Conservation (phyloP, 2,797 vertebrate species). For the Adelosebastes latens region DNA sequence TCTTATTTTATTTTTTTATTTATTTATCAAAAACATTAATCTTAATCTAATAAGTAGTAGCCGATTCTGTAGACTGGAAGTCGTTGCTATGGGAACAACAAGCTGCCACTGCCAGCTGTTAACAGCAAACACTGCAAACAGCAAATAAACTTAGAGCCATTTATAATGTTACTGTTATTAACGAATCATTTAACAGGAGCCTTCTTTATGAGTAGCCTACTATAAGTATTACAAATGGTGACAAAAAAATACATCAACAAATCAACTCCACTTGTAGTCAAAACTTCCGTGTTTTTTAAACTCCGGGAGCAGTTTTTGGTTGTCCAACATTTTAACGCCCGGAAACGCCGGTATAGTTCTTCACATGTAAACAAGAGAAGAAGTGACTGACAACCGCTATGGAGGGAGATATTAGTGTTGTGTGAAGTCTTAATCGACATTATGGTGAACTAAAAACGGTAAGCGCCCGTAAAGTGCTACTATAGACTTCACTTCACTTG, state of each 20-base stretch:
- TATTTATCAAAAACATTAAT: no score
- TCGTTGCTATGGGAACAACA: neutral
- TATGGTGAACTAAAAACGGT: neutral
- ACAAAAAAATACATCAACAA: accelerated
- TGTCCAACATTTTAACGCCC: conserved; percentile 55
- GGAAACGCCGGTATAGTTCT: conserved; percentile 35
- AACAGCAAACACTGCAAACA: no score
- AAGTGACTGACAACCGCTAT: neutral
- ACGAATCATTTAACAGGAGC: neutral
- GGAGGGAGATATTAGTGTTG: neutral
- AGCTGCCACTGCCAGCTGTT: neutral
- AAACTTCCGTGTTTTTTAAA: neutral
- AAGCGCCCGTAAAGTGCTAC: accelerated
- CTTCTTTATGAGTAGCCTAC: accelerated
- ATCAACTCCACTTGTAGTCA: neutral
- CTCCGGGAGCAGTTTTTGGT: conserved; percentile 39
- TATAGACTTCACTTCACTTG: neutral
- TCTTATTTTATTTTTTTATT: no score
- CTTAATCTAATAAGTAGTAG: no score
- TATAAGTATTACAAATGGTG: neutral
- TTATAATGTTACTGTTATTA: neutral
- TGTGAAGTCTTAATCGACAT: neutral
- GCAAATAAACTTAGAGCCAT: neutral
- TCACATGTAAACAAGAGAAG: conserved; percentile 22
- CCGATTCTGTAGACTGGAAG: no score